phyloP scores from a whole-genome alignment of 2,888 invertebrate genomes.

The Epinotia demarniana region DNA sequence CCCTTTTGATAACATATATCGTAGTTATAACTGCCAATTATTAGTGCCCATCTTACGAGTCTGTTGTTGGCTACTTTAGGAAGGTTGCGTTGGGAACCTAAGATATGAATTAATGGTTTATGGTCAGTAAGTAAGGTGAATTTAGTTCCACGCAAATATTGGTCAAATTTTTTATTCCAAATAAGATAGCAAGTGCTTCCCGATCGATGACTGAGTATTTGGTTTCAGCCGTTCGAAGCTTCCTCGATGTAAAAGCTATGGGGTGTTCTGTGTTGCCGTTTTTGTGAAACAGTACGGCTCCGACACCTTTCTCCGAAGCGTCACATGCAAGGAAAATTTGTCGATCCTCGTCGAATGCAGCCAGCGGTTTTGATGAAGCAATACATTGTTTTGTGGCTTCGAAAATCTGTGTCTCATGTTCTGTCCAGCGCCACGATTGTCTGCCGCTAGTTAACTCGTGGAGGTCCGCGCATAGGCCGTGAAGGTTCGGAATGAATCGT shows the following conservation, averaged over 20 bases:
- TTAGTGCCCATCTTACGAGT: conserved; percentile 28
- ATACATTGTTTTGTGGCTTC: too few species aligned
- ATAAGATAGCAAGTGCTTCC: conserved; percentile 42
- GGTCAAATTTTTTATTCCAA: conserved; percentile 43
- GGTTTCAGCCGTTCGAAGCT: conserved; percentile 30
- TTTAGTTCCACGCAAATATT: conserved; percentile 31
- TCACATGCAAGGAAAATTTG: conserved; percentile 25
- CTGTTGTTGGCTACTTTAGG: conserved; percentile 41
- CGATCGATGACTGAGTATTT: conserved; percentile 44
- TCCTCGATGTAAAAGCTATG: conserved; percentile 35
- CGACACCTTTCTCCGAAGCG: conserved; percentile 35
- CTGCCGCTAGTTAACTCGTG: too few species aligned
- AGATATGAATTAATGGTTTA: conserved; percentile 37
- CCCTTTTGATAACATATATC: conserved; percentile 13
- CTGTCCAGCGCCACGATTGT: too few species aligned
- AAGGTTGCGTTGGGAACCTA: conserved; percentile 38
- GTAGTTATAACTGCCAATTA: conserved; percentile 21
- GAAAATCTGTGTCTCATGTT: too few species aligned
- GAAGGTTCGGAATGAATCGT: too few species aligned
- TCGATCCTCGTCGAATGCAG: conserved; percentile 34
- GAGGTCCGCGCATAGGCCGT: too few species aligned
- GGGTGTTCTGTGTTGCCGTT: conserved; percentile 26
- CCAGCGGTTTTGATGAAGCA: conserved; percentile 5
- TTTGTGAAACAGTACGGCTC: conserved; percentile 33
- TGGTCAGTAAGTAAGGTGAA: conserved; percentile 40